Base-by-base conservation (phyloP, 2,113 vertebrate species). In the Panurus biarmicus region DNA sequence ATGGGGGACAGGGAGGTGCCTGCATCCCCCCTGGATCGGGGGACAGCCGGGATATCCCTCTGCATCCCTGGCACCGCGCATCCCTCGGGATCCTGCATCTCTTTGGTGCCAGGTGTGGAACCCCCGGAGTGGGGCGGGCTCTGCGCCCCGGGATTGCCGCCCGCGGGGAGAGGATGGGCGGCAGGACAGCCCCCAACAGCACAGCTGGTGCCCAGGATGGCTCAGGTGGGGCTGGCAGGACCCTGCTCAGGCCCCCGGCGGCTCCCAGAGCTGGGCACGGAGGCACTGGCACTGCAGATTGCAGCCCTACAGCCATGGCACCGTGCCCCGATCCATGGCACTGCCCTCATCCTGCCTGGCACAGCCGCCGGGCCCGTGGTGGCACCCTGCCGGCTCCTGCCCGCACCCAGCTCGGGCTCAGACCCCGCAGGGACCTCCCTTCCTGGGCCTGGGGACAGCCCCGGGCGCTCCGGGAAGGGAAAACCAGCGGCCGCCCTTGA, bases 41-140 rank as follows among this genome's bases (percentile, higher is more conserved):
- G n/a, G 14, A 28, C 40, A 47, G 70, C 42, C 54, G 10, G 45
- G 33, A 44, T 35, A 38, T 14, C 64, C 54, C 29, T 11, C 16
- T 1, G 12, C 57, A 9, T 4, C 60, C 45, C 72, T 10, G 51
- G 16, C 22, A 36, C 16, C 1, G 0, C 0, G 1, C 16, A 16
- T 29, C 24, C 40, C 35, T 9, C 5, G 8, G 26, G 62, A 62
- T 9, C 53, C 50, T 2, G 5, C 58, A 9, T 2, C 57, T 8
- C 5, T 22, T 7, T 1, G 16, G 29, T 23, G n/a, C 53, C 66
- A 48, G 35, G 40, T 5, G 0, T 11, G 50, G 40, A 11, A 16
- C 26, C 24, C 36, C 1, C 40, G 38, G 33, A 40, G 51, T 0
- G 4, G 73, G 61, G 62, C 33, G 3, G 38, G 10, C 54, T 29